A percentile compares a stretch with the other conserved stretches of the same genome.
Evolutionary conservation across 1,140 invertebrate genomes (phyloP).

Genomic region (Cherax destructor): DNA sequence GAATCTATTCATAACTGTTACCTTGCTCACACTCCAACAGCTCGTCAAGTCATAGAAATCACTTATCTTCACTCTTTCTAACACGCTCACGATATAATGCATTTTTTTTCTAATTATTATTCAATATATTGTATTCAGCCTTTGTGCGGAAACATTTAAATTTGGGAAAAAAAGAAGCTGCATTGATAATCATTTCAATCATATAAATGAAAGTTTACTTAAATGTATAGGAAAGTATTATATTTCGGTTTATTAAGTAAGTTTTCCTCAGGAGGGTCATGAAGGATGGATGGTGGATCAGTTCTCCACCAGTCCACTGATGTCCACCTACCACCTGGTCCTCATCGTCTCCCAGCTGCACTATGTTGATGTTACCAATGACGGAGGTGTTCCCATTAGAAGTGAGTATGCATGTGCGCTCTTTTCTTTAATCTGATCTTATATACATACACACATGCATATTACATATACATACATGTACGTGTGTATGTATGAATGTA

Average conservation of each 20-base stretch:
- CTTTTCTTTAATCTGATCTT: no score
- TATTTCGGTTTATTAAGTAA: not conserved
- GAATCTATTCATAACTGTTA: no score
- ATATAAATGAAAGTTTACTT: not conserved
- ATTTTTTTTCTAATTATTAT: no score
- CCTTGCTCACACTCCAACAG: no score
- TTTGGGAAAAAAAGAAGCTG: not conserved
- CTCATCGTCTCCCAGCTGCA: not conserved
- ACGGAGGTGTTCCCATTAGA: not conserved
- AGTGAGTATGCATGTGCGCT: not conserved
- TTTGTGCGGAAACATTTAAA: no score
- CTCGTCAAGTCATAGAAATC: no score
- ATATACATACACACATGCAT: no score
- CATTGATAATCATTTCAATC: not conserved
- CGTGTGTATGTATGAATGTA: not conserved
- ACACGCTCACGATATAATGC: no score
- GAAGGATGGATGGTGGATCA: slow-evolving; percentile 21
- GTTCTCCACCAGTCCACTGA: not conserved
- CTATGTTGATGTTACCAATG: not conserved
- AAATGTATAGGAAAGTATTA: no score
- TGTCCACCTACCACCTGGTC: slow-evolving; percentile 15
- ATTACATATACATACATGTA: no score
- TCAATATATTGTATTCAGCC: no score
- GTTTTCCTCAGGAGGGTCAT: not conserved
- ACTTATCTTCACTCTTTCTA: no score